phyloP scores from a whole-genome alignment of 2,888 invertebrate species.

The Notocelia uddmanniana region DNA sequence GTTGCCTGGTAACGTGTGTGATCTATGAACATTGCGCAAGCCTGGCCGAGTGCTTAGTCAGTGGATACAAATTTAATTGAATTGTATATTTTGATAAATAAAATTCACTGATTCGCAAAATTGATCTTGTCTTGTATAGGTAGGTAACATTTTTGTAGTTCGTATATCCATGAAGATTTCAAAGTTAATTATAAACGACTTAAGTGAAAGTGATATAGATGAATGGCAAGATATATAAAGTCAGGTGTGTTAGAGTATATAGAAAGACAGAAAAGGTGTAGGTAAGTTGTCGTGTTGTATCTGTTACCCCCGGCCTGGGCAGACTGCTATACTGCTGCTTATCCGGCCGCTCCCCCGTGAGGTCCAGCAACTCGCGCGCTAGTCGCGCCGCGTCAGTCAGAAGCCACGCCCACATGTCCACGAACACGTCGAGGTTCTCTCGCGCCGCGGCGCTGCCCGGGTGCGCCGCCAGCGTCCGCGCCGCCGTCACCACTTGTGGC shows the following conservation, averaged over 20 bases:
- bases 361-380: conserved; percentile 95
- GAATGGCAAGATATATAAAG: neutral
- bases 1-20: conserved; percentile 31
- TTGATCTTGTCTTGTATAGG: neutral
- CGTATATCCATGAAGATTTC: too few relatives aligned
- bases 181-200: too few relatives aligned
- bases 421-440: conserved; percentile 98
- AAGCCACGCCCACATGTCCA: conserved; percentile 98
- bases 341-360: conserved; percentile 87
- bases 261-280: neutral
- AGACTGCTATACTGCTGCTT: conserved; percentile 93
- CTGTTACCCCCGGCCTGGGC: conserved; percentile 95
- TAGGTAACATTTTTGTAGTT: too few relatives aligned
- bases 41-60: neutral
- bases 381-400: conserved; percentile 96
- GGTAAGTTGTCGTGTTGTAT: conserved; percentile 5
- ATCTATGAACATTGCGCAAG: conserved; percentile 18
- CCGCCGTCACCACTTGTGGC: conserved; percentile 97
- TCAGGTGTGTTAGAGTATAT: neutral
- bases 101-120: neutral
- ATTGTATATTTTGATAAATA: neutral
- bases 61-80: neutral
- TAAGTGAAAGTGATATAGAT: neutral
- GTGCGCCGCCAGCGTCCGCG: conserved; percentile 95
- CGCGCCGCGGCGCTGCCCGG: conserved; percentile 97